Percentiles rank a stretch among this genome's conserved stretches.
These are phyloP conservation scores for Hypsopygia costalis DNA, from an alignment of 2,888 invertebrate species.

Conservation along the genomic window DNA sequence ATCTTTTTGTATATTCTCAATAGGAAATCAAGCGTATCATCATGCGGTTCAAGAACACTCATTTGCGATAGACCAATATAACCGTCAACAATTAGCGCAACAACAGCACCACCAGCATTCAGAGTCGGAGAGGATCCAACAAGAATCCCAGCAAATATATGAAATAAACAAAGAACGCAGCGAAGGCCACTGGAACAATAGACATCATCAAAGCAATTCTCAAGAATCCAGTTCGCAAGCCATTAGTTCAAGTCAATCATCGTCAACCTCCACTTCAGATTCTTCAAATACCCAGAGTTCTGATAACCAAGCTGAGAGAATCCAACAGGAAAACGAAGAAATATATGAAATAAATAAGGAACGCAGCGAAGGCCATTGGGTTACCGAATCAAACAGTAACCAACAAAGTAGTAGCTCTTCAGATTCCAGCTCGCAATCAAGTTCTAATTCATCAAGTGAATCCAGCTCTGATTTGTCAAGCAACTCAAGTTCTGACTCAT, in stretches of 20 bases:
- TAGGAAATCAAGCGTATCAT: no score
- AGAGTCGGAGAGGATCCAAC: neutral
- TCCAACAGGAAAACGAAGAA: neutral
- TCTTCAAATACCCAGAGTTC: no score
- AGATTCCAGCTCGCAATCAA: neutral
- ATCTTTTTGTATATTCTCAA: no score
- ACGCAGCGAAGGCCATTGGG: slow-evolving; percentile 1
- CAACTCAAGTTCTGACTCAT: no score
- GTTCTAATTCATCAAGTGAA: no score
- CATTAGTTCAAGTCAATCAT: no score
- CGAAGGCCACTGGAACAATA: neutral
- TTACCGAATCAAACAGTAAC: neutral
- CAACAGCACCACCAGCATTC: slow-evolving; percentile 3
- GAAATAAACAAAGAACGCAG: slow-evolving; percentile 4
- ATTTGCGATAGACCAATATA: neutral
- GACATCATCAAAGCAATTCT: neutral
- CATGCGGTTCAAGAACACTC: no score
- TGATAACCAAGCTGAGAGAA: no score
- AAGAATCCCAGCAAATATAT: neutral
- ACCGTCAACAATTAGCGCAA: neutral
- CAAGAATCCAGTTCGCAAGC: neutral
- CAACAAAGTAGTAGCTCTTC: neutral
- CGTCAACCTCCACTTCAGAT: no score
- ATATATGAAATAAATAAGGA: slow-evolving; percentile 5
- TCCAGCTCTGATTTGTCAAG: no score